Percentiles rank a stretch among this genome's conserved stretches.
Conservation (phyloP, 2,113 vertebrate genomes). For the Colossoma macropomum region DNA sequence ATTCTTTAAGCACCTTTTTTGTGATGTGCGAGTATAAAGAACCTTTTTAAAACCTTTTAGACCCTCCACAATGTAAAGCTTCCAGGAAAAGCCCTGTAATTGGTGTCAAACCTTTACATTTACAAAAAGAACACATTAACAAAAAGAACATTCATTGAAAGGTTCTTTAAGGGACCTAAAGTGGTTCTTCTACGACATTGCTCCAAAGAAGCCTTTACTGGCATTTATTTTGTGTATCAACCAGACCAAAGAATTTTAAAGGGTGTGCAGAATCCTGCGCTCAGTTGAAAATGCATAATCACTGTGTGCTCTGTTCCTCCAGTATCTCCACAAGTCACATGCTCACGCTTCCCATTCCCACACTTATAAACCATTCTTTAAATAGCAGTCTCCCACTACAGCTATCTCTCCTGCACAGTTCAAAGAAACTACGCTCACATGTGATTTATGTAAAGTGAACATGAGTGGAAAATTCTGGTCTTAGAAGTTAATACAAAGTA, state of each 20-base stretch:
- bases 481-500: no score
- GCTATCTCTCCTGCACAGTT: neutral
- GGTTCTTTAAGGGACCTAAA: neutral
- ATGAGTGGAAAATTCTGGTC: neutral
- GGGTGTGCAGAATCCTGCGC: conserved; percentile 9
- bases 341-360: neutral
- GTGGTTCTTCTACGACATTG: neutral
- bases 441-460: neutral
- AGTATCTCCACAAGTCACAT: conserved; percentile 9
- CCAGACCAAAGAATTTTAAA: conserved; percentile 18
- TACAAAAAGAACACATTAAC: neutral
- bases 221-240: neutral
- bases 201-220: neutral
- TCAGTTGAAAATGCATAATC: conserved; percentile 37
- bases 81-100: no score
- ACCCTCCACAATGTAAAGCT: no score
- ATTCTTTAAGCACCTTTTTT: no score
- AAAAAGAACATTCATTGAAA: no score
- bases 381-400: conserved; percentile 9
- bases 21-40: no score
- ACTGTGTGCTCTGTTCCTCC: conserved; percentile 5
- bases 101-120: neutral
- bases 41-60: no score
- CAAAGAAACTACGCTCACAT: neutral
- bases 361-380: conserved; percentile 17